Evolutionary conservation across 2,113 vertebrate species (phyloP), one percentile per base, ranked within the genome.

Genomic region (Atrichornis clamosus): DNA sequence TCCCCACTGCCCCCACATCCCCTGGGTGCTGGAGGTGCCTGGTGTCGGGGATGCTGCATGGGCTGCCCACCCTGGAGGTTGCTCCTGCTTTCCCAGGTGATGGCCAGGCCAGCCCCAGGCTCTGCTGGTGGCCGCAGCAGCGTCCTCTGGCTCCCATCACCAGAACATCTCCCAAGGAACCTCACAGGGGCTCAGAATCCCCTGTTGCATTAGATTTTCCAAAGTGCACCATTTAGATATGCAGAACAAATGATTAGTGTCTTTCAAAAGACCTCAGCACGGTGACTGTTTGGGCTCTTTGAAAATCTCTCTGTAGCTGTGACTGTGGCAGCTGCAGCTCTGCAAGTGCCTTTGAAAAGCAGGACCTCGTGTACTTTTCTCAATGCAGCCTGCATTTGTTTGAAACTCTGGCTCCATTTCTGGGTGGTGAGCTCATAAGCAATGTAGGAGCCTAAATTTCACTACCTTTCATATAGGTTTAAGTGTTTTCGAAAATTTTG

Each of bases 1-100:
- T 56, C 28, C 16, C 11, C 14, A 4, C 15, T 0, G 0, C 10
- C 17, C 4, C 3, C 10, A 10, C 2, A 0, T 30, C 35, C 44
- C 33, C 39, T 28, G n/a, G 3, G 1, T 41, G 27, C 22, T 55
- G 41, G 52, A 27, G 6, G 12, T 63, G 49, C 30, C 28, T 79
- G n/a, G 3, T n/a, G 22, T n/a, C 53, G 33, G 49, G 39, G 39
- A 15, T 42, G 21, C 17, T 37, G 32, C 27, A 2, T 15, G 55
- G 55, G n/a, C 72, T 64, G 39, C 27, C 60, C 6, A 5, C 37
- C 28, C 21, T 5, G 8, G 28, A 2, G 1, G 8, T 1, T 44
- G 26, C 28, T 77, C 42, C 78, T 67, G 55, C 42, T 42, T 55
- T 65, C n/a, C 0, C 0, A 56, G 28, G 33, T 0, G 0, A 23